Conservation (phyloP, 2,888 invertebrate genomes). For the Eupithecia insigniata region DNA sequence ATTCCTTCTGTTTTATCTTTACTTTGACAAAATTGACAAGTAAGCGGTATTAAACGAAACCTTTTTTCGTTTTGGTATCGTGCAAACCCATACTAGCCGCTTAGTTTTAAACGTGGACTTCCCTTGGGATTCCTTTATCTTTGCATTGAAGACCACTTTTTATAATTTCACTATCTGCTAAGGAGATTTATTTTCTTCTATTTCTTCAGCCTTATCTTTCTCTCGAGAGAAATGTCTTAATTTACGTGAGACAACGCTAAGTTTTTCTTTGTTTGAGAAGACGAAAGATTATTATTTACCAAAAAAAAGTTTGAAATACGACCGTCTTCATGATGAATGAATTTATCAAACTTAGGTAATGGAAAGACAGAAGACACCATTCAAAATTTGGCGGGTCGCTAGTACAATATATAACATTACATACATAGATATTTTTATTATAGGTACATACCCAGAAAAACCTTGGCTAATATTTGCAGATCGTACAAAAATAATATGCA, state of each 20-base stretch:
- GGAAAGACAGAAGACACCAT: background rate
- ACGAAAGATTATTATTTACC: slow-evolving; percentile 4
- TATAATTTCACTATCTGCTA: slow-evolving; percentile 58
- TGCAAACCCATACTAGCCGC: background rate
- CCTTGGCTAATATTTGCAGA: too few relatives aligned
- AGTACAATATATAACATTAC: too few relatives aligned
- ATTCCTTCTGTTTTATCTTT: background rate
- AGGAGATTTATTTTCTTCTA: slow-evolving; percentile 52
- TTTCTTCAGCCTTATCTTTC: slow-evolving; percentile 55
- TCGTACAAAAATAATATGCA: too few relatives aligned
- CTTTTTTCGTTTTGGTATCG: background rate
- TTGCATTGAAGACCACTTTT: slow-evolving; percentile 51
- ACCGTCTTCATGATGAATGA: background rate
- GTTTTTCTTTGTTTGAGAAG: slow-evolving; percentile 27
- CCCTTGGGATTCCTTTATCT: slow-evolving; percentile 49
- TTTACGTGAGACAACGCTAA: slow-evolving; percentile 32
- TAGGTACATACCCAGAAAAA: too few relatives aligned
- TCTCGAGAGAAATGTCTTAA: slow-evolving; percentile 45
- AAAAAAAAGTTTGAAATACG: background rate
- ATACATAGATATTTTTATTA: too few relatives aligned
- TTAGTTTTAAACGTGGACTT: slow-evolving; percentile 25
- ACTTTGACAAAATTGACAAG: background rate
- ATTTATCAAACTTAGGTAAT: background rate
- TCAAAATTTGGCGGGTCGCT: too few relatives aligned
- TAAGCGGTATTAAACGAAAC: background rate